phyloP scores from a whole-genome alignment of 2,888 invertebrate genomes.

The Atethmia centrago region DNA sequence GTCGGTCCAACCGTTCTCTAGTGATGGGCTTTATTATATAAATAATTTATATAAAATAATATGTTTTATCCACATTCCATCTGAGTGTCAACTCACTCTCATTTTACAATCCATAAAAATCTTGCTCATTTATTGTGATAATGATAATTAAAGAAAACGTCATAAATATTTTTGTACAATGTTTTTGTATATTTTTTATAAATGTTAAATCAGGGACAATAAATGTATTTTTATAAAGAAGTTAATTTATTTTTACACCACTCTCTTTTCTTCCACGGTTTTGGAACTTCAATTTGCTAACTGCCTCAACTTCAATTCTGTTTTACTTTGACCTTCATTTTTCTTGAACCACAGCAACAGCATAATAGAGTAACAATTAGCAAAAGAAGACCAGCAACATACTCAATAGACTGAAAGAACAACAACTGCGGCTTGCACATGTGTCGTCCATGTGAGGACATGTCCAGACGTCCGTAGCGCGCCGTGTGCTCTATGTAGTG shows the following conservation, averaged over 20 bases:
- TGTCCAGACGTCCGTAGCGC: slow-evolving; percentile 66
- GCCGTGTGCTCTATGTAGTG: slow-evolving; percentile 74
- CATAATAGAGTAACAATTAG: slow-evolving; percentile 9
- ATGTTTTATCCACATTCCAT: slow-evolving; percentile 37
- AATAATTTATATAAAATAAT: slow-evolving; percentile 19
- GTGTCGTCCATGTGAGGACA: slow-evolving; percentile 70
- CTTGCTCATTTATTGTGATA: slow-evolving; percentile 72
- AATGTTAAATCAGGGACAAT: slow-evolving; percentile 81
- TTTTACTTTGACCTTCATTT: slow-evolving; percentile 46
- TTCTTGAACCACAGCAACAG: slow-evolving; percentile 23
- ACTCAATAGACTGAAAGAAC: slow-evolving; percentile 66
- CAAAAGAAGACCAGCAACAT: slow-evolving; percentile 48
- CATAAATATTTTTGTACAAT: slow-evolving; percentile 80
- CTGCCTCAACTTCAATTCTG: slow-evolving; percentile 29
- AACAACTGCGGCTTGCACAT: slow-evolving; percentile 63
- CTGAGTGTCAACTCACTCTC: slow-evolving; percentile 35
- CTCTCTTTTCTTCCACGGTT: background rate
- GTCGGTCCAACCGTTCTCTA: too few species aligned
- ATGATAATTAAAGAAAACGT: slow-evolving; percentile 63
- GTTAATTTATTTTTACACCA: slow-evolving; percentile 3
- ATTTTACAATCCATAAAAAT: slow-evolving; percentile 50
- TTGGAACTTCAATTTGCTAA: background rate
- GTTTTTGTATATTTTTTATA: slow-evolving; percentile 79
- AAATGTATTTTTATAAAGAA: slow-evolving; percentile 78
- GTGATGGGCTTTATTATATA: too few species aligned